Percentiles rank a stretch among this genome's conserved stretches.
Evolutionary conservation across 2,113 vertebrate genomes (phyloP).

Genomic region (Scartelaos histophorus): DNA sequence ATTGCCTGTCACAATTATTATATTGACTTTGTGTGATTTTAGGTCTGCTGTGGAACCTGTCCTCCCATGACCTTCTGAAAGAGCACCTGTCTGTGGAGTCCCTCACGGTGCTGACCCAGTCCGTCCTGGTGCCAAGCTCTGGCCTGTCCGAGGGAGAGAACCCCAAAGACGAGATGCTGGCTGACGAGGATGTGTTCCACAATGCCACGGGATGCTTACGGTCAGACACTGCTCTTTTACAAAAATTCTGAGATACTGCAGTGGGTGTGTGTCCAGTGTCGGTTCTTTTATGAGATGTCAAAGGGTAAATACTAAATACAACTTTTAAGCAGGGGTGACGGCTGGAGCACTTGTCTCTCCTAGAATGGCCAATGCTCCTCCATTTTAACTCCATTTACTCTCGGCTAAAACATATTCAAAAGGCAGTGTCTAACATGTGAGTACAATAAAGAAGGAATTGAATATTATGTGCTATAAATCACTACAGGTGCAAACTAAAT

Average conservation of each 20-base stretch:
- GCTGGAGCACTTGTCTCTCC: no score
- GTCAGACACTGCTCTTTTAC: slow-evolving; percentile 30
- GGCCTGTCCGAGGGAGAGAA: slow-evolving; percentile 91
- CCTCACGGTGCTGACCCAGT: slow-evolving; percentile 77
- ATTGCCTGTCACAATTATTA: no score
- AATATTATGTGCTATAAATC: no score
- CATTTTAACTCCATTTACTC: no score
- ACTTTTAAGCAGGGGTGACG: no score
- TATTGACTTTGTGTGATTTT: background rate
- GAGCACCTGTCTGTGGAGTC: slow-evolving; percentile 76
- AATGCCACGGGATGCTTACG: slow-evolving; percentile 89
- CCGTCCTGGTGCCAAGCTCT: slow-evolving; percentile 86
- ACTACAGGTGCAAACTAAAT: no score
- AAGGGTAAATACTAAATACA: background rate
- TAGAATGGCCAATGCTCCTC: no score
- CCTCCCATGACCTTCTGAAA: slow-evolving; percentile 92
- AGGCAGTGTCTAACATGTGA: no score
- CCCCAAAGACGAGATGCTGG: slow-evolving; percentile 84
- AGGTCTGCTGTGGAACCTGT: slow-evolving; percentile 97
- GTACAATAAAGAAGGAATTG: no score
- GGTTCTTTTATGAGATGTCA: background rate
- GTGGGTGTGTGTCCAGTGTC: background rate
- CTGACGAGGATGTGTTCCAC: slow-evolving; percentile 87
- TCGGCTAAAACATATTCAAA: no score
- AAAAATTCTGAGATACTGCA: background rate